Evolutionary conservation across 2,888 invertebrate genomes (phyloP).

Genomic region (Xestobium rufovillosum): DNA sequence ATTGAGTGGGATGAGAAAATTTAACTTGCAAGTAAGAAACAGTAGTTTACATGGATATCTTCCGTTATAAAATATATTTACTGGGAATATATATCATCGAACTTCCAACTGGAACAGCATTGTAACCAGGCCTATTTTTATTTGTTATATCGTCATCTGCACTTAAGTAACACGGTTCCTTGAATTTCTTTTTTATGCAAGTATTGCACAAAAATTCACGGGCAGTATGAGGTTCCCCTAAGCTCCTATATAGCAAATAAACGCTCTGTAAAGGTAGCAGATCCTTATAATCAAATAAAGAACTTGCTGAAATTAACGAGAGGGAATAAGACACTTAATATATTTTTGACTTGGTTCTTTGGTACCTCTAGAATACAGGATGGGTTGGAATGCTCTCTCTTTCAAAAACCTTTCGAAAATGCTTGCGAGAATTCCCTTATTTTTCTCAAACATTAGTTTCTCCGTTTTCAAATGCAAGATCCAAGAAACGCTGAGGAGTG

Average conservation of each 20-base stretch:
- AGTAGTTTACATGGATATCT: too few species aligned
- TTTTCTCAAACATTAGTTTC: conserved; percentile 40
- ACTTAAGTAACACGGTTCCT: conserved; percentile 16
- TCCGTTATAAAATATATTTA: conserved; percentile 13
- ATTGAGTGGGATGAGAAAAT: too few species aligned
- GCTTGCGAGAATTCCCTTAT: conserved; percentile 47
- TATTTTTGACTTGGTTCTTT: too few species aligned
- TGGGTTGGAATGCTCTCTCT: conserved; percentile 41
- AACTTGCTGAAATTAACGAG: conserved; percentile 20
- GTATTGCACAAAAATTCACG: conserved; percentile 27
- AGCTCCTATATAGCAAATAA: conserved; percentile 28
- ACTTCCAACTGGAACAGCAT: conserved; percentile 29
- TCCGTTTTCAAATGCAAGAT: conserved; percentile 42
- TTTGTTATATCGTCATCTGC: background rate
- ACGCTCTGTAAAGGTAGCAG: conserved; percentile 29
- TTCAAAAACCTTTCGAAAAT: conserved; percentile 50
- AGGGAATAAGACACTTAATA: too few species aligned
- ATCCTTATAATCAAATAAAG: conserved; percentile 28
- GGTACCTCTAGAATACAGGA: background rate
- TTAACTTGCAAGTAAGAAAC: background rate
- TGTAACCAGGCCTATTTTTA: conserved; percentile 21
- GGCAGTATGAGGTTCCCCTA: conserved; percentile 33
- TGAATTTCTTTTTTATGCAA: conserved; percentile 22
- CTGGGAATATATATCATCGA: conserved; percentile 28
- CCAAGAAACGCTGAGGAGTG: conserved; percentile 47